Evolutionary conservation across 2,797 vertebrate genomes (phyloP).

Genomic region (Pelochelys cantorii): DNA sequence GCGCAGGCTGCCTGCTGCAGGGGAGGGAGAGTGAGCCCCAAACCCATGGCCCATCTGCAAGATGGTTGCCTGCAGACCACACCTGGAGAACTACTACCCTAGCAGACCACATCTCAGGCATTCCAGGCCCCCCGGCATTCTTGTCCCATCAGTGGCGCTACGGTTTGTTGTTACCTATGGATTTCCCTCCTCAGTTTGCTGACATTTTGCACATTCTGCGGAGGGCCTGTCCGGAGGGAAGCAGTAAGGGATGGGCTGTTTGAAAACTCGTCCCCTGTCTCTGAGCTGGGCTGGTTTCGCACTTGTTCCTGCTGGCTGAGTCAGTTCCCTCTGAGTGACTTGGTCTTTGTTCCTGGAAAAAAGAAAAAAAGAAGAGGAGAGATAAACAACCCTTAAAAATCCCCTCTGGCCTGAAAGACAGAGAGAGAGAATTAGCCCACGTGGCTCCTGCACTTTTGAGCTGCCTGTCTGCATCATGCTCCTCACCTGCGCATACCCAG

Average conservation of each 20-base stretch:
- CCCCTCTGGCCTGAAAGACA: conserved; percentile 62
- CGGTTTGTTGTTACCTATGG: neutral
- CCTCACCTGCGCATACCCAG: neutral
- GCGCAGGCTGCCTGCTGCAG: no score
- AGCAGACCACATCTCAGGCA: neutral
- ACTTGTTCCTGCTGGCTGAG: conserved; percentile 54
- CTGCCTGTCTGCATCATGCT: neutral
- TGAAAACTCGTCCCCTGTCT: neutral
- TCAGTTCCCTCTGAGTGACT: conserved; percentile 52
- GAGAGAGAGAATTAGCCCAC: conserved; percentile 57
- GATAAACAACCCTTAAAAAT: conserved; percentile 64
- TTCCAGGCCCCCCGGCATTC: neutral
- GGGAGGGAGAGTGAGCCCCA: no score
- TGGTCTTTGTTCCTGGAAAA: conserved; percentile 68
- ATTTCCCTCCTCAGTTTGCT: neutral
- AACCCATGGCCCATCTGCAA: no score
- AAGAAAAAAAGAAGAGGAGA: conserved; percentile 58
- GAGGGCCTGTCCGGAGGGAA: neutral
- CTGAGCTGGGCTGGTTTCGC: neutral
- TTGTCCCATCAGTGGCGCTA: neutral
- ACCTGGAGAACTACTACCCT: neutral
- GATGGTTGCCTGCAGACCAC: no score
- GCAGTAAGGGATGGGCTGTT: neutral
- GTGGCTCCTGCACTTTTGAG: neutral
- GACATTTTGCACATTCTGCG: neutral